Base-by-base conservation (phyloP, 2,888 invertebrate species). In the Cheilosia impressa region DNA sequence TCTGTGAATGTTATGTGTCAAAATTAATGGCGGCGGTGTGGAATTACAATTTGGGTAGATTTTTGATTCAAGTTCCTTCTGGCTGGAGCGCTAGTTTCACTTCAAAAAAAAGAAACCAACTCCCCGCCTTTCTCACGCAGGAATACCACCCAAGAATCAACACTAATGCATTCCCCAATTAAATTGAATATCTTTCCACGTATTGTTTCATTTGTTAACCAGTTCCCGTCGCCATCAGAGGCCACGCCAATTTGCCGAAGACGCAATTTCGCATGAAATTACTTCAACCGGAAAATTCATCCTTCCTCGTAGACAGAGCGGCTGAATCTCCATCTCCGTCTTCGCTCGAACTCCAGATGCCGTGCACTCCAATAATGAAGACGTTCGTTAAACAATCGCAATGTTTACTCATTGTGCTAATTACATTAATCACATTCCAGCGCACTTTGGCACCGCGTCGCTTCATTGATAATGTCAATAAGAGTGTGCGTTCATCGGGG, bases 341-440 rank as follows among this genome's bases (percentile, higher is more conserved):
- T 50, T 22, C 50, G 27, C 13, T 13, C 5, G 27, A 5, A 31
- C 7, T 31, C 7, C 31, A 31, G 31, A 31, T 31, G 31, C 19
- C 45, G 45, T 22, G 22, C 24, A 52, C 13, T 24, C 22, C 15
- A 13, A 24, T 52, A 52, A 52, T 52, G 24, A 52, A 52, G 52
- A 52, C 24, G 52, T 52, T 52, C 52, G 52, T 27, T 52, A 52
- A 52, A 52, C 52, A 52, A 52, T 52, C 52, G 27, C 52, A 52
- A 52, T 52, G 52, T 52, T 52, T 52, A 52, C 52, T 52, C 52
- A 24, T 52, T 52, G 22, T 52, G 52, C 24, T 52, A 52, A 52
- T 52, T 52, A 52, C 52, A 52, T 52, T 52, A 52, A 52, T 52
- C 52, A 27, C 52, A 52, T 52, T 52, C 52, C 52, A 52, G 52